Evolutionary conservation across 2,888 invertebrate genomes (phyloP).

Genomic region (Caenorhabditis sinica): DNA sequence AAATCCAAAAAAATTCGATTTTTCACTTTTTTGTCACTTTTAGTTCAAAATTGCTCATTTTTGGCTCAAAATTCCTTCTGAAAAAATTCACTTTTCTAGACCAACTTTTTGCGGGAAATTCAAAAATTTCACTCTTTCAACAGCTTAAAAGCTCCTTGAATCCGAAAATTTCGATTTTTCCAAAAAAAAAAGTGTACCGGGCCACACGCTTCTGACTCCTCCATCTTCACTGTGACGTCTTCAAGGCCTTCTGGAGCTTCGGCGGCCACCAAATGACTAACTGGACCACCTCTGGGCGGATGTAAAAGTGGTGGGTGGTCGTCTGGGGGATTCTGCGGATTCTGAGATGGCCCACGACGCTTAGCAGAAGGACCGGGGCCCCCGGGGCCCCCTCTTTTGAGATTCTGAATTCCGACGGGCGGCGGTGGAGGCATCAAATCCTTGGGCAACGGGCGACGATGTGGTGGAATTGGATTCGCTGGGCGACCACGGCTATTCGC

Average conservation of each 20-base stretch:
- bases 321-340: neutral
- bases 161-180: too few relatives aligned
- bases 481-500: slow-evolving; percentile 48
- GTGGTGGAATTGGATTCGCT: slow-evolving; percentile 54
- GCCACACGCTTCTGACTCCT: too few relatives aligned
- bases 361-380: neutral
- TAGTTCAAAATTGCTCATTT: too few relatives aligned
- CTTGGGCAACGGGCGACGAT: slow-evolving; percentile 59
- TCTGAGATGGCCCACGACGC: neutral
- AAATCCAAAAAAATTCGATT: too few relatives aligned
- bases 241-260: neutral
- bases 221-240: too few relatives aligned
- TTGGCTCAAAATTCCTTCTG: too few relatives aligned
- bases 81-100: too few relatives aligned
- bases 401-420: neutral
- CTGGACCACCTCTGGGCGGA: neutral
- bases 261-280: neutral
- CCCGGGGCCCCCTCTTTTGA: neutral
- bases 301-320: slow-evolving; percentile 1
- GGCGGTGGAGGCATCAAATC: slow-evolving; percentile 55
- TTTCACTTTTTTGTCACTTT: too few relatives aligned
- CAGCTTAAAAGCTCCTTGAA: too few relatives aligned
- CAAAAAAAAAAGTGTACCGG: too few relatives aligned
- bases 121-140: too few relatives aligned
- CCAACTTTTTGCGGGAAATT: too few relatives aligned